Conservation (phyloP, 1,140 invertebrate genomes). For the Formica selysi region DNA sequence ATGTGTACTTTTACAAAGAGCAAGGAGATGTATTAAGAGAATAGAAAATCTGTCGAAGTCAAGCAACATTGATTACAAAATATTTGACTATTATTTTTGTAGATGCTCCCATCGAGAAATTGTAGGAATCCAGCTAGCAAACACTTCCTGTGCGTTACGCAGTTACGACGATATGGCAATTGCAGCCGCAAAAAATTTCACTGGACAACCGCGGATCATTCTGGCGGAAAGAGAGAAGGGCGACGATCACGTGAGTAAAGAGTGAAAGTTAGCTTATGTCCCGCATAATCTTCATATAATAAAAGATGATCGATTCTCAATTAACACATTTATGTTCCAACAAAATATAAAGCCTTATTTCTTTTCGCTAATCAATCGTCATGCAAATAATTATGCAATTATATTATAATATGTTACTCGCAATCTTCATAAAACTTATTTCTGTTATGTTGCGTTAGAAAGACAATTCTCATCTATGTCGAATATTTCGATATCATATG, state of each 20-base stretch:
- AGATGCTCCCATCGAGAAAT: slow-evolving; percentile 22
- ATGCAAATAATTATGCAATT: slow-evolving; percentile 13
- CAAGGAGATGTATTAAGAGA: neutral
- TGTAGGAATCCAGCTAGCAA: slow-evolving; percentile 8
- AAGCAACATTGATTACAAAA: neutral
- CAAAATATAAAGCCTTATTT: neutral
- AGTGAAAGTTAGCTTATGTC: slow-evolving; percentile 70
- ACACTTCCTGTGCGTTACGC: slow-evolving; percentile 49
- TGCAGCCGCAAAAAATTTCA: slow-evolving; percentile 64
- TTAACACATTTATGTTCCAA: neutral
- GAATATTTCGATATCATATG: slow-evolving; percentile 23
- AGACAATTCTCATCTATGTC: neutral
- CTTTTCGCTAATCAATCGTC: neutral
- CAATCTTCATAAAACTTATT: neutral
- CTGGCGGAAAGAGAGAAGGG: slow-evolving; percentile 44
- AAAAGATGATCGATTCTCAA: neutral
- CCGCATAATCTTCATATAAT: slow-evolving; percentile 48
- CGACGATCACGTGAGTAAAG: slow-evolving; percentile 66
- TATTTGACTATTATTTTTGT: neutral
- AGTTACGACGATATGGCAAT: neutral
- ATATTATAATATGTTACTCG: neutral
- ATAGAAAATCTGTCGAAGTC: slow-evolving; percentile 16
- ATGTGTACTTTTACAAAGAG: slow-evolving; percentile 17
- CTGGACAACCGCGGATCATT: slow-evolving; percentile 54
- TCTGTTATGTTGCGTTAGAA: neutral